phyloP scores from a whole-genome alignment of 2,797 vertebrate genomes.

The Gymnocypris eckloni region DNA sequence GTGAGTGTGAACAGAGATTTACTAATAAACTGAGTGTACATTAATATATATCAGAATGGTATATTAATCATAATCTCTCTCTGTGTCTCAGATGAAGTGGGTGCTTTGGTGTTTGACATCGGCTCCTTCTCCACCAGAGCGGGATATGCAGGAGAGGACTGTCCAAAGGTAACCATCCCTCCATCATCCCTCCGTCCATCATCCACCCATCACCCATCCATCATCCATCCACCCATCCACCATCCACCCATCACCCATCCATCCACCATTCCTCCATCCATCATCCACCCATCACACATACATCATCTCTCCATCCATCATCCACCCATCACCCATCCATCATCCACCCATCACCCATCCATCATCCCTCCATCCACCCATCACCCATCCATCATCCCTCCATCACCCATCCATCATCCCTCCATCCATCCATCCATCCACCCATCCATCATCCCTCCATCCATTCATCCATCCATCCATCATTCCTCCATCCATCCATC shows the following conservation, averaged over 20 bases:
- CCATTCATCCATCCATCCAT: not conserved
- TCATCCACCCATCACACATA: too few species aligned
- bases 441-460: not conserved
- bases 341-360: too few species aligned
- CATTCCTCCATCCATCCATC: too few species aligned
- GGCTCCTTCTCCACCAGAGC: slow-evolving; percentile 82
- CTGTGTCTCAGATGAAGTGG: slow-evolving; percentile 78
- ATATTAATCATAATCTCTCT: not conserved
- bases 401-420: not conserved
- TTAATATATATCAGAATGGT: not conserved
- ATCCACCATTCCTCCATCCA: too few species aligned
- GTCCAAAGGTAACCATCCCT: slow-evolving; percentile 76
- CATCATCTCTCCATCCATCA: too few species aligned
- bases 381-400: too few species aligned
- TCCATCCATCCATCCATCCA: too few species aligned
- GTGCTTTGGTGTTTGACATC: slow-evolving; percentile 83
- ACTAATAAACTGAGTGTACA: not conserved
- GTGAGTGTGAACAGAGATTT: not conserved
- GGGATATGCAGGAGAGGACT: slow-evolving; percentile 83
- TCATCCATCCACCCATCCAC: too few species aligned
- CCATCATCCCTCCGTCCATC: not conserved
- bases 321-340: too few species aligned
- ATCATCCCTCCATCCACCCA: too few species aligned
- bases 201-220: not conserved
- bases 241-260: too few species aligned